phyloP scores from a whole-genome alignment of 2,888 invertebrate species.

The Lymantria dispar region DNA sequence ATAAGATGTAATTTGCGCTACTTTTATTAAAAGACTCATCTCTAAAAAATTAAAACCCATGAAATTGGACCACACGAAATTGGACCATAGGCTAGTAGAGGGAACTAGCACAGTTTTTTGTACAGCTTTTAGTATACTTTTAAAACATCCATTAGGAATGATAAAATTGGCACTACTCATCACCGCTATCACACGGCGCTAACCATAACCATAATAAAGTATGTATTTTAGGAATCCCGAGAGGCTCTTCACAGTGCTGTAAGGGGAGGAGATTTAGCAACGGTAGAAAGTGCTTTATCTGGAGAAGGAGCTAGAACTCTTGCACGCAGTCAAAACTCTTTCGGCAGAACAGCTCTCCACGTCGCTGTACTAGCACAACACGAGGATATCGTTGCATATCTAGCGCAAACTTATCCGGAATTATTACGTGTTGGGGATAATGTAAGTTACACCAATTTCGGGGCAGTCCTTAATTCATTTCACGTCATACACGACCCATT shows the following conservation, averaged over 20 bases:
- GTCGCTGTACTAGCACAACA: slow-evolving; percentile 93
- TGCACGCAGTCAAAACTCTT: slow-evolving; percentile 82
- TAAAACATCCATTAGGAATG: too few species aligned
- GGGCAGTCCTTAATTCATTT: too few species aligned
- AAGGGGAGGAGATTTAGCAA: slow-evolving; percentile 80
- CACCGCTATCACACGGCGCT: too few species aligned
- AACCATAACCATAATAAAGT: background rate
- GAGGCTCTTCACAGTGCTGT: slow-evolving; percentile 90
- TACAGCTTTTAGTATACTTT: too few species aligned
- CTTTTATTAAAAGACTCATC: too few species aligned
- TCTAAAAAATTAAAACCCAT: too few species aligned
- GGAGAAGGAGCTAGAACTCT: slow-evolving; percentile 70
- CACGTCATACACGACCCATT: too few species aligned
- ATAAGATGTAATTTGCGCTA: too few species aligned
- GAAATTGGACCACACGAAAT: too few species aligned
- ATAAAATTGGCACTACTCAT: too few species aligned
- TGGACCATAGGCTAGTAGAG: too few species aligned
- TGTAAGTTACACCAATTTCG: slow-evolving; percentile 76
- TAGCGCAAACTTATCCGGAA: slow-evolving; percentile 88
- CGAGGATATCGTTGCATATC: slow-evolving; percentile 89
- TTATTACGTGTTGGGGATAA: slow-evolving; percentile 91
- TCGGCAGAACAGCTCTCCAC: slow-evolving; percentile 91
- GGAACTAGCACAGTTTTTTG: too few species aligned
- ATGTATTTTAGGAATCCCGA: slow-evolving; percentile 84
- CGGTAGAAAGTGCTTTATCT: slow-evolving; percentile 82